Evolutionary conservation across 37 sponge, comb jelly and placozoan species (phyloP).

Genomic region (Tethya wilhelma): DNA sequence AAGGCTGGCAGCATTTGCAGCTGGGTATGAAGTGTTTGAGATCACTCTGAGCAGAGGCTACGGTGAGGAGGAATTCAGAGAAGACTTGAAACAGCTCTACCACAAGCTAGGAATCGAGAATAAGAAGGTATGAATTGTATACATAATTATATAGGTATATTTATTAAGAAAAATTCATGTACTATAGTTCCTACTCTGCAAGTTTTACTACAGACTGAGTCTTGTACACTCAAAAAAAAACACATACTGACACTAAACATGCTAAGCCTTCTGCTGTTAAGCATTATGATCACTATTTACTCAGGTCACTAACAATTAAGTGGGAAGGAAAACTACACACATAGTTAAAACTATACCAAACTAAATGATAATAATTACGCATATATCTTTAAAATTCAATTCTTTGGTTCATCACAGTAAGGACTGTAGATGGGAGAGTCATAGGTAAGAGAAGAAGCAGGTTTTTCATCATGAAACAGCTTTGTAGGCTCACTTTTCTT

Average conservation of each 20-base stretch:
- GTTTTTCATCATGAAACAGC: too few relatives aligned
- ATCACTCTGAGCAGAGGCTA: conserved; percentile 96
- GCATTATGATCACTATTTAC: too few relatives aligned
- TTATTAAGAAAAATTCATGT: background rate
- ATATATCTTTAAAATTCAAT: too few relatives aligned
- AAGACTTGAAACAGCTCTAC: conserved; percentile 96
- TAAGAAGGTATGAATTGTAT: conserved; percentile 85
- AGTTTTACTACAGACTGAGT: background rate
- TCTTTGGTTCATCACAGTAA: too few relatives aligned
- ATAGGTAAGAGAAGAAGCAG: too few relatives aligned
- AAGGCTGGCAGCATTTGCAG: conserved; percentile 95
- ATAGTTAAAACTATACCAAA: too few relatives aligned
- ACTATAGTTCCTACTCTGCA: background rate
- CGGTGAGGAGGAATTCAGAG: conserved; percentile 96
- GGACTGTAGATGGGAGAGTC: too few relatives aligned
- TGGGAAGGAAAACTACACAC: too few relatives aligned
- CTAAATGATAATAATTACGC: too few relatives aligned
- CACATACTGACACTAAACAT: background rate
- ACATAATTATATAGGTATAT: background rate
- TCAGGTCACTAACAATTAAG: too few relatives aligned
- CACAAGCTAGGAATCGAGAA: conserved; percentile 95
- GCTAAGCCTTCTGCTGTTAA: background rate
- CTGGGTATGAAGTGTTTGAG: conserved; percentile 98
- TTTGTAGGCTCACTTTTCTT: too few relatives aligned
- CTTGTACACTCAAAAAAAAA: background rate